These are phyloP conservation scores for Rotaria socialis DNA, from an alignment of 2,888 invertebrate genomes.

Conservation along the genomic window DNA sequence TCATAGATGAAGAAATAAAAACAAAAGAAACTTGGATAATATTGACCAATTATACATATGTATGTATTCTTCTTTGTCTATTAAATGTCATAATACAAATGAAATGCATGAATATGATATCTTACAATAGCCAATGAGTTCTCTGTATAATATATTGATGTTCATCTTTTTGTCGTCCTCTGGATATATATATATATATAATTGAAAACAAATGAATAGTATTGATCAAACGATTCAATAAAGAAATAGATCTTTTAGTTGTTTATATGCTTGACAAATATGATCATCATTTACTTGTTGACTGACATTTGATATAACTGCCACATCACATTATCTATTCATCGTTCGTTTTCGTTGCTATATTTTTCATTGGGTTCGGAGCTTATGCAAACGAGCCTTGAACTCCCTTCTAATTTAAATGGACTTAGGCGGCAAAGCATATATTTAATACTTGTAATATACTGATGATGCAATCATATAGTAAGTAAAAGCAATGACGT, in stretches of 20 bases:
- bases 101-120: neutral
- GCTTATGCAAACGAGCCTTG: constrained; percentile 7
- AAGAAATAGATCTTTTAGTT: neutral
- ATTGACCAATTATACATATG: neutral
- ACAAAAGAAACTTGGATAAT: neutral
- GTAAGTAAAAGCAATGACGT: constrained; percentile 4
- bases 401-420: constrained; percentile 18
- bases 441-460: neutral
- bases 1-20: neutral
- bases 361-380: neutral
- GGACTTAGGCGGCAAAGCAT: constrained; percentile 8
- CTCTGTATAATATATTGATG: neutral
- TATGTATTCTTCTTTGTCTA: neutral
- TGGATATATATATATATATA: neutral
- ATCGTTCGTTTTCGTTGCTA: neutral
- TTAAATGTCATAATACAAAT: constrained; percentile 8
- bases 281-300: neutral
- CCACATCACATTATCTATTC: neutral
- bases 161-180: neutral
- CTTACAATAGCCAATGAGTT: neutral
- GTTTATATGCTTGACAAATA: neutral
- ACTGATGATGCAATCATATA: neutral
- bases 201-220: too few relatives aligned
- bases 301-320: neutral
- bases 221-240: neutral